Evolutionary conservation across 2,888 invertebrate species (phyloP), one percentile per base, ranked within the genome.

Genomic region (Ceramica pisi): DNA sequence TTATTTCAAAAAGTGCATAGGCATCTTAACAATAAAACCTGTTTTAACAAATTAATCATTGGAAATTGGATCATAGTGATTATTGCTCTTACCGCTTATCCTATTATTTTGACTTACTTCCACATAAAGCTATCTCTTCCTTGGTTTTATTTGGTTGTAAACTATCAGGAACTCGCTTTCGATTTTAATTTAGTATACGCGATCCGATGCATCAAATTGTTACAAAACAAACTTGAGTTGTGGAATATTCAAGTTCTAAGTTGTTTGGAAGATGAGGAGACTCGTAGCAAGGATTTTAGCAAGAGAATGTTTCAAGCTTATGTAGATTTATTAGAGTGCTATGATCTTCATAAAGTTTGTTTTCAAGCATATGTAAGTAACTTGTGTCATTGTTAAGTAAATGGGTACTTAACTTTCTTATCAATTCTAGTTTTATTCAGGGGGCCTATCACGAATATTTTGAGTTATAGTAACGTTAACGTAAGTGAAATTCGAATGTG

Each of bases 1-100:
- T 16, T 48, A 2, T 73, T 72, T 50, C 71, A 72, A 73, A 73
- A 46, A 41, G 55, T 66, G 16, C 65, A 66, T 16, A 72, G 63
- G 41, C n/a, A 48, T 14, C 31, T 71, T 9, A 71, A 71, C 16
- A 48, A 48, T 23, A 10, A 35, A 41, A 56, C 31, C 3, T 19
- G n/a, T 56, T 64, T 56, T n/a, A 41, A 12, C 0, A n/a, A 23
- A 0, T 63, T 26, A 10, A 64, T 73, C 7, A 50, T 56, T 64
- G 72, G 64, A 55, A 71, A 72, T 41, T 72, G 71, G 63, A 48
- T 73, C 12, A 23, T 12, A 9, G n/a, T 56, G n/a, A 31, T 56
- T 10, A 1, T 48, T 31, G 14, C 19, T 7, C 9, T 41, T 0
- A 14, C 21, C 7, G n/a, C 1, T 9, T 41, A 62, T 19, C 8